Conservation (phyloP, 2,888 invertebrate genomes). For the Yponomeuta evonymella region DNA sequence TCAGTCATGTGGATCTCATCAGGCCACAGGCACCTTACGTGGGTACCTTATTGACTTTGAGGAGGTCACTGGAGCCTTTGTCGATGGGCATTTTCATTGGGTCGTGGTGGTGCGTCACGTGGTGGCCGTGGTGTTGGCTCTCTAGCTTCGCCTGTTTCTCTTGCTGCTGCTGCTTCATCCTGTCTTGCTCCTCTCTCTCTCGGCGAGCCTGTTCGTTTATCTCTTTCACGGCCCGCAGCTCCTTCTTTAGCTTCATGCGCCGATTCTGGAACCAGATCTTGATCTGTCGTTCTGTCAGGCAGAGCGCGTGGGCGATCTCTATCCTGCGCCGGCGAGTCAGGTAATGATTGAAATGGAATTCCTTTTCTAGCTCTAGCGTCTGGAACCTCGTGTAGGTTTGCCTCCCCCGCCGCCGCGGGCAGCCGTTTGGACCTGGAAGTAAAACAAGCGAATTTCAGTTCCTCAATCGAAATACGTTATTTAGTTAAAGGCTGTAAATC, state of each 20-base stretch:
- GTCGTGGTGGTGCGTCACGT: conserved; percentile 83
- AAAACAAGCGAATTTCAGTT: conserved; percentile 31
- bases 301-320: conserved; percentile 97
- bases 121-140: conserved; percentile 81
- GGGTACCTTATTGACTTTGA: conserved; percentile 87
- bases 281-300: conserved; percentile 96
- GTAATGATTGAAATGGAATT: conserved; percentile 99
- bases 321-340: conserved; percentile 96
- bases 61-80: conserved; percentile 83
- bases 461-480: not conserved
- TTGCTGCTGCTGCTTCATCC: conserved; percentile 93
- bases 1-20: conserved; percentile 51
- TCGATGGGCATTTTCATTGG: conserved; percentile 84
- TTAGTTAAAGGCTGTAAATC: not conserved
- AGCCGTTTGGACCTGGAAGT: conserved; percentile 94
- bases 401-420: conserved; percentile 93
- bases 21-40: conserved; percentile 77
- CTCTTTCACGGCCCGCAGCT: conserved; percentile 94
- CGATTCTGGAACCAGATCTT: conserved; percentile 98
- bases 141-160: conserved; percentile 89
- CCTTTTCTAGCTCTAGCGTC: conserved; percentile 97
- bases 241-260: conserved; percentile 97
- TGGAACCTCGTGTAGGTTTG: conserved; percentile 99
- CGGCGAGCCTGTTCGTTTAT: conserved; percentile 95
- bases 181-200: conserved; percentile 92